Conservation (phyloP, 2,888 invertebrate genomes). For the Hecatera dysodea region DNA sequence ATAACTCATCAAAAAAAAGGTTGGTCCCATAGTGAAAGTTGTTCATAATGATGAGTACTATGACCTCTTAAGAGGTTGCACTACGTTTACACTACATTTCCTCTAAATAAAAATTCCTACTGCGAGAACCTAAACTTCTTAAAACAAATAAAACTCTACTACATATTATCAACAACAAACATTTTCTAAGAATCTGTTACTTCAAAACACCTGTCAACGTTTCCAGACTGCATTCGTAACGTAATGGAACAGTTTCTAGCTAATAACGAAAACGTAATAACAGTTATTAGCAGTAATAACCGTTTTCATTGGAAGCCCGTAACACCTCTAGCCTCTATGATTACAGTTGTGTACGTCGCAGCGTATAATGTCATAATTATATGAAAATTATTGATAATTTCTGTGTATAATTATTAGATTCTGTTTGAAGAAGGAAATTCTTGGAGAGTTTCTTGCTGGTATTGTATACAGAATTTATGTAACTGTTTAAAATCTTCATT, state of each 20-base stretch:
- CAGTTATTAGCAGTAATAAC: constrained; percentile 53
- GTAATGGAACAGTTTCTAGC: constrained; percentile 35
- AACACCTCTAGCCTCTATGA: constrained; percentile 21
- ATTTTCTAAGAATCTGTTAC: constrained; percentile 1
- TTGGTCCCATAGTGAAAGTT: too few species aligned
- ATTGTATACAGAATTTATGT: background rate
- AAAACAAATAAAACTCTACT: background rate
- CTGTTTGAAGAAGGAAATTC: background rate
- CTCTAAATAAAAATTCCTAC: too few species aligned
- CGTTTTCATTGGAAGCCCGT: constrained; percentile 34
- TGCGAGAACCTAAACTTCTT: background rate
- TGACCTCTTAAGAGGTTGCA: too few species aligned
- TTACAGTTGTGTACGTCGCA: background rate
- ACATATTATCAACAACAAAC: background rate
- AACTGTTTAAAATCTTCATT: background rate
- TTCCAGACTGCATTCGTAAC: constrained; percentile 46
- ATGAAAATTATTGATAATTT: constrained; percentile 22
- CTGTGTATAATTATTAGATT: constrained; percentile 29
- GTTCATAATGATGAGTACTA: too few species aligned
- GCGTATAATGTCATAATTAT: constrained; percentile 11
- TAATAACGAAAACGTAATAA: constrained; percentile 35
- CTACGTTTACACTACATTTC: too few species aligned
- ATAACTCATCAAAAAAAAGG: too few species aligned
- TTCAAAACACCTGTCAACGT: constrained; percentile 37
- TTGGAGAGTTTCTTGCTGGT: background rate